Conservation (phyloP, 1,140 invertebrate genomes). For the Scaptomyza graminum region DNA sequence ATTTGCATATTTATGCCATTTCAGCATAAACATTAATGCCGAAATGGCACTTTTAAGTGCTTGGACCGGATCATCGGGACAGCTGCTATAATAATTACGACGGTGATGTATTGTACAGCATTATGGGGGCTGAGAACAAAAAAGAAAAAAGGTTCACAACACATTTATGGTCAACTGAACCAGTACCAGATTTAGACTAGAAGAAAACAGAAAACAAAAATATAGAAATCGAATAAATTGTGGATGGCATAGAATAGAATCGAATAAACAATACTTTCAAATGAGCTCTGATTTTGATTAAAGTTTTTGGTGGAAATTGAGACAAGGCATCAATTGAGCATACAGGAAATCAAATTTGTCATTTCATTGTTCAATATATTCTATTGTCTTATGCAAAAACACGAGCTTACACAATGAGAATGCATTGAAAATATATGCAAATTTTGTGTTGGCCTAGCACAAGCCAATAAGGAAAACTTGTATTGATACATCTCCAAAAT, state of each 20-base stretch:
- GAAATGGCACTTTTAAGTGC: slow-evolving; percentile 82
- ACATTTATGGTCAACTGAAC: slow-evolving; percentile 61
- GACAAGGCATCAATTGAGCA: slow-evolving; percentile 62
- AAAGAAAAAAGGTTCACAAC: slow-evolving; percentile 10
- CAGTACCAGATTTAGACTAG: neutral
- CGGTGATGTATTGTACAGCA: slow-evolving; percentile 70
- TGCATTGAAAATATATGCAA: slow-evolving; percentile 59
- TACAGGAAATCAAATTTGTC: slow-evolving; percentile 71
- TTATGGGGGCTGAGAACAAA: slow-evolving; percentile 17
- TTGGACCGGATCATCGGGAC: slow-evolving; percentile 63
- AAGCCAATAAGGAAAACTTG: slow-evolving; percentile 63
- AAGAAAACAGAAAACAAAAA: slow-evolving; percentile 2
- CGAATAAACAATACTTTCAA: slow-evolving; percentile 25
- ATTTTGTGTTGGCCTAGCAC: slow-evolving; percentile 49
- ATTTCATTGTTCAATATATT: slow-evolving; percentile 28
- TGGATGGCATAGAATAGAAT: slow-evolving; percentile 24
- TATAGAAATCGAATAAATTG: slow-evolving; percentile 11
- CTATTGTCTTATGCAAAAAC: slow-evolving; percentile 35
- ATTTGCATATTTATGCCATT: slow-evolving; percentile 78
- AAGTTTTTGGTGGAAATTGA: slow-evolving; percentile 46
- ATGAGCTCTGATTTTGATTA: slow-evolving; percentile 49
- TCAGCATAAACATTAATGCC: slow-evolving; percentile 73
- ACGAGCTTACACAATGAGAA: slow-evolving; percentile 47
- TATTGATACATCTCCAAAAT: neutral
- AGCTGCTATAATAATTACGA: slow-evolving; percentile 53